Evolutionary conservation across 2,888 invertebrate genomes (phyloP), one percentile per base, ranked within the genome.

Genomic region (Mesorhabditis spiculigera): DNA sequence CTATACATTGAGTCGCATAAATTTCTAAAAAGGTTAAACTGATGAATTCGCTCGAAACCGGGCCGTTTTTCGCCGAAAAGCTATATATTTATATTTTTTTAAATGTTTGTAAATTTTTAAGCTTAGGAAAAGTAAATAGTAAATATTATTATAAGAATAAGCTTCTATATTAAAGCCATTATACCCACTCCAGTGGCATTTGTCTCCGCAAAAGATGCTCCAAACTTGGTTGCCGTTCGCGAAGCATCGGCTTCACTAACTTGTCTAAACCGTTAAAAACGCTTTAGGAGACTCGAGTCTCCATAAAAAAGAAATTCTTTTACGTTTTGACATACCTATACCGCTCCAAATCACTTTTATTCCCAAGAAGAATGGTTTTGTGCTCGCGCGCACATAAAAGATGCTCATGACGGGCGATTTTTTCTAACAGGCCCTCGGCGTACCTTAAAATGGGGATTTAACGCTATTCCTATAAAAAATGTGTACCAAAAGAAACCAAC

Each of bases 311-410:
- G 1, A 28, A 10, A 42, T 63, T 44, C 28, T 62, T 63, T 63
- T 62, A 42, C 4, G 5, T 62, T 10, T 28, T 50, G 10, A 50
- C 65, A 70, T 70, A 88, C 87, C 88, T 85, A 79, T 88, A 88
- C 78, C 88, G 75, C 75, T 88, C 88, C 73, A 88, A 77, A 75
- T 88, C 88, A 66, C 85, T 86, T 79, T 88, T 88, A 79, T 87
- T 88, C 43, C 88, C 88, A 0, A 88, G 83, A 13, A 88, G 79
- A n/a, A 87, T 85, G 5, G 87, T 77, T 13, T 87, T 86, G 65
- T 86, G 85, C 68, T 87, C 87, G 70, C 86, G 82, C 42, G 80
- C 74, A 65, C 82, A 85, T 0, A 82, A 75, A 41, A 82, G 78
- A 71, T 86, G 86, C 68, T 86, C 83, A 73, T 86, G 86, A 45